A percentile compares a stretch with the other conserved stretches of the same genome.
Conservation (phyloP, 2,888 invertebrate genomes). For the Agrotis puta region DNA sequence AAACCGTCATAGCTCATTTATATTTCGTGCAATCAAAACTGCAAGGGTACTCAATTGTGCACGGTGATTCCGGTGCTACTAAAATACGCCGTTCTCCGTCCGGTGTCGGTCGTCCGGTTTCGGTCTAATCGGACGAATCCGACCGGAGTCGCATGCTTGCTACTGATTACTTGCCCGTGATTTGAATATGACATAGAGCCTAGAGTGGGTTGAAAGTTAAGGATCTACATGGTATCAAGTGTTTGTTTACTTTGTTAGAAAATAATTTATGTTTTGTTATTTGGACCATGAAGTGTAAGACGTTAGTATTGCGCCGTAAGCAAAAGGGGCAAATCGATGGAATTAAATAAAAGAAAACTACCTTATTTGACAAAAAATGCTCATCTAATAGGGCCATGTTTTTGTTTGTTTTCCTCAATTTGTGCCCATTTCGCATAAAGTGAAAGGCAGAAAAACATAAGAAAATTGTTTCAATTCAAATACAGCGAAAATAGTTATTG, state of each 20-base stretch:
- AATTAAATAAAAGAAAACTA: conserved; percentile 1
- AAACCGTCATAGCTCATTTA: conserved; percentile 38
- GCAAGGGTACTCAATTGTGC: conserved; percentile 60
- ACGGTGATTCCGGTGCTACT: conserved; percentile 51
- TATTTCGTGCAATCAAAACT: conserved; percentile 51
- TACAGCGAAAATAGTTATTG: too few species aligned
- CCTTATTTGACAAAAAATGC: conserved; percentile 1
- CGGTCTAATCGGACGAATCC: conserved; percentile 55
- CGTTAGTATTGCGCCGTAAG: not conserved
- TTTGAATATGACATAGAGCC: conserved; percentile 29
- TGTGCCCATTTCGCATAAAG: not conserved
- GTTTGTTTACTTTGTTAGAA: not conserved
- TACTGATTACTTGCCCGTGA: conserved; percentile 53
- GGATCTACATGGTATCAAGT: not conserved
- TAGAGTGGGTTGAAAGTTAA: not conserved
- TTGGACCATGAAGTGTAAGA: not conserved
- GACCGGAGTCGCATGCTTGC: conserved; percentile 51
- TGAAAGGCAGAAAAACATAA: too few species aligned
- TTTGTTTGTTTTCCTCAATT: conserved; percentile 14
- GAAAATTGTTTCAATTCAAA: not conserved
- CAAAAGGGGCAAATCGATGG: not conserved
- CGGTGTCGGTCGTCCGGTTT: conserved; percentile 40
- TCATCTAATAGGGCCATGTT: not conserved
- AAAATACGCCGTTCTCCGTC: conserved; percentile 48
- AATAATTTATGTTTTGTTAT: not conserved